Conservation (phyloP, 2,113 vertebrate genomes). For the Nothoprocta pentlandii region DNA sequence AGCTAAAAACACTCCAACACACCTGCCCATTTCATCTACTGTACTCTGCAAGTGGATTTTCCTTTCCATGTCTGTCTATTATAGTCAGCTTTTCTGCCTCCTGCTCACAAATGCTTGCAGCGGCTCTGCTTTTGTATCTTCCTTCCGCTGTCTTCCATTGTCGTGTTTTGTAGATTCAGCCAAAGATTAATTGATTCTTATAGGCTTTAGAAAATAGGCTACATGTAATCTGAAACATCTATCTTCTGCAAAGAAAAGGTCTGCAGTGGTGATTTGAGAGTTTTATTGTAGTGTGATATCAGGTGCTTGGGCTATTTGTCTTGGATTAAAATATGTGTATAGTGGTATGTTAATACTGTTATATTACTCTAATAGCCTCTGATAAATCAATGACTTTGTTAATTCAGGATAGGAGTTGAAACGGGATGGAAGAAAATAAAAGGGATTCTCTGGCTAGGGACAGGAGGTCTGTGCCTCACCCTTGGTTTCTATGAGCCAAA, state of each 20-base stretch:
- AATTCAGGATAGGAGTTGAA: neutral
- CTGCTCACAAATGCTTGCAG: neutral
- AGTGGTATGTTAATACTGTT: neutral
- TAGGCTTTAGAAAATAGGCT: neutral
- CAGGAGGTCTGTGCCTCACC: neutral
- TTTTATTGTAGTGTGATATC: neutral
- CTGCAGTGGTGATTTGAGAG: neutral
- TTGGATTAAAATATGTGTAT: neutral
- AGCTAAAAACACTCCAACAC: neutral
- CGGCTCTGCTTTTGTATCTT: neutral
- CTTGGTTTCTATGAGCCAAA: neutral
- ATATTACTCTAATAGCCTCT: neutral
- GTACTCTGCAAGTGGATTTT: neutral
- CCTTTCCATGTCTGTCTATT: neutral
- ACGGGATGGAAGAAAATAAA: neutral
- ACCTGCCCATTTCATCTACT: neutral
- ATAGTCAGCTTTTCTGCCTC: neutral
- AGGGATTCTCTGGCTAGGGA: neutral
- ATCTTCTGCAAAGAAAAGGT: neutral
- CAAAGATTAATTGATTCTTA: neutral
- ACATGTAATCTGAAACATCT: neutral
- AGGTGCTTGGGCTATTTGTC: neutral
- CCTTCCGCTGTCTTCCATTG: neutral
- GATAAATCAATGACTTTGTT: neutral
- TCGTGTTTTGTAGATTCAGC: neutral